Evolutionary conservation across 2,888 invertebrate genomes (phyloP).

Genomic region (Timema podura): DNA sequence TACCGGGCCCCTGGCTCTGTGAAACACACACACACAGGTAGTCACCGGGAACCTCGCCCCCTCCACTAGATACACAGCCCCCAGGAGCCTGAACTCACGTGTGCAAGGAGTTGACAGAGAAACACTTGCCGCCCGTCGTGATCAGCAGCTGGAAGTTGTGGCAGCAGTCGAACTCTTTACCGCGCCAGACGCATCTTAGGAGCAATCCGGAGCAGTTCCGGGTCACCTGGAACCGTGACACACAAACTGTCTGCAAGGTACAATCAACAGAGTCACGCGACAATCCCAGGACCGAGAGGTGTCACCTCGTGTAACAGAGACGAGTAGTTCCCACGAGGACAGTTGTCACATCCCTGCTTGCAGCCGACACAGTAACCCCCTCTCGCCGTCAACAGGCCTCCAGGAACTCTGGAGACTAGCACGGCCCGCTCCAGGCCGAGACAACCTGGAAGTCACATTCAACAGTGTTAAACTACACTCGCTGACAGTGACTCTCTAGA

Average conservation of each 20-base stretch:
- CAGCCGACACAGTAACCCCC: constrained; percentile 9
- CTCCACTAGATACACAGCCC: too few species aligned
- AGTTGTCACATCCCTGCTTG: background rate
- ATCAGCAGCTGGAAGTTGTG: constrained; percentile 18
- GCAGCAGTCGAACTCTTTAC: constrained; percentile 22
- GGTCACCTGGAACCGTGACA: background rate
- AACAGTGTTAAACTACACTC: too few species aligned
- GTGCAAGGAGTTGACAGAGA: constrained; percentile 22
- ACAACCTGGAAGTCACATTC: too few species aligned
- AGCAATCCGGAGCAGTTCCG: constrained; percentile 18
- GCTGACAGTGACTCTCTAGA: too few species aligned
- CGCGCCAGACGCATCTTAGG: constrained; percentile 21
- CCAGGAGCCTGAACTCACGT: too few species aligned
- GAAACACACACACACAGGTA: too few species aligned
- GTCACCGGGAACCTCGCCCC: too few species aligned
- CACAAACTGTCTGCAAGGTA: too few species aligned
- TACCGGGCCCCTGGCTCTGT: too few species aligned
- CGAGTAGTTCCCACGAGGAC: constrained; percentile 12
- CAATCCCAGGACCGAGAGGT: too few species aligned
- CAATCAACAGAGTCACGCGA: too few species aligned
- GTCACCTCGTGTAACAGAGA: constrained; percentile 12
- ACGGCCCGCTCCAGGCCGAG: too few species aligned
- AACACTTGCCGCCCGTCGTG: constrained; percentile 17
- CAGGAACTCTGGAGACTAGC: background rate
- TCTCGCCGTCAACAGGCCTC: background rate